Base-by-base conservation (phyloP, 2,797 vertebrate species). In the Champsocephalus gunnari region DNA sequence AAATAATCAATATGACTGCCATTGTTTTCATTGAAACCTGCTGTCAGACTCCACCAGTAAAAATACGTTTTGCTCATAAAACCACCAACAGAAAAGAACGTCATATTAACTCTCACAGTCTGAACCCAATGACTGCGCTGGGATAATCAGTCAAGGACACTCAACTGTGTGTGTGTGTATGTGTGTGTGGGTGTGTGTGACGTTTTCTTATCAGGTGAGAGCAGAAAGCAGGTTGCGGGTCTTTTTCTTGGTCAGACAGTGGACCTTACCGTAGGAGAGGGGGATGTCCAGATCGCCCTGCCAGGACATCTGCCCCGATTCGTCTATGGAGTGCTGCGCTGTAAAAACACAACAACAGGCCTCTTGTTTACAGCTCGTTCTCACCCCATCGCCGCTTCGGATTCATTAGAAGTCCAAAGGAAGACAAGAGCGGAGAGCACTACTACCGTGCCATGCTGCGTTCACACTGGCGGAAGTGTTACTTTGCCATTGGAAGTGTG, bases 321-420 rank as follows among this genome's bases (percentile, higher is more conserved):
- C 94, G 58, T 95, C 94, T 19, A 95, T 83, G 32, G 95, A 95
- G 57, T 93, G 94, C 83, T 95, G 95, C 43, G 93, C 95, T 95
- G 93, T 85, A 81, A 57, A 87, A 72, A 90, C 68, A 85, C 69
- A 83, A 82, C 69, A 82, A 86, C 64, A 49, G 66, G 71, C 69
- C 69, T 62, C 60, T 73, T 78, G 82, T 88, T 89, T 77, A 84
- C 66, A 34, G 61, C 75, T 75, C 71, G 2, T 69, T 66, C 83
- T 50, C 28, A 21, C 38, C 53, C 57, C 12, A 38, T 24, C 59
- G 24, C 66, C 12, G 11, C 63, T 14, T 67, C 49, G 66, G 55
- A 72, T 77, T 78, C 57, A 80, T 59, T 53, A 19, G 41, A 67
- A 76, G 50, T 72, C 48, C 63, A 69, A 72, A 55, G 24, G 41